Conservation (phyloP, 2,797 vertebrate genomes). For the Urosaurus nigricauda region DNA sequence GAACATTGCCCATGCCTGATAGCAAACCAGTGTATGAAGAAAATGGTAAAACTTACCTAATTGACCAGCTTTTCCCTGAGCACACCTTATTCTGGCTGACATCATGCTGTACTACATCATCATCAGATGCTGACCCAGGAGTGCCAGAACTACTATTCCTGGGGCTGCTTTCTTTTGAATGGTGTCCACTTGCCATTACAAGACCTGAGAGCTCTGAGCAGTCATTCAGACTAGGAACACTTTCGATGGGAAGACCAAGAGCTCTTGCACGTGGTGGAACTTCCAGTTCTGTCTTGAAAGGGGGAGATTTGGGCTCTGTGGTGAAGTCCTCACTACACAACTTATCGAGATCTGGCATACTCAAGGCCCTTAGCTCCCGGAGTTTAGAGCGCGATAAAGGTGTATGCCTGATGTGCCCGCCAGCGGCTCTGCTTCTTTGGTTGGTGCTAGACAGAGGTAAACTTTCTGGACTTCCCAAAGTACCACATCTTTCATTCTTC, state of each 20-base stretch:
- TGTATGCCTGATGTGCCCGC: slow-evolving; percentile 69
- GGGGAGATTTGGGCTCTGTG: slow-evolving; percentile 5
- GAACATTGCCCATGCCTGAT: background rate
- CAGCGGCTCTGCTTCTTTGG: slow-evolving; percentile 77
- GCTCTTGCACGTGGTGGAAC: slow-evolving; percentile 68
- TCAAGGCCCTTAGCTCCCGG: slow-evolving; percentile 89
- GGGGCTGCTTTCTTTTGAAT: slow-evolving; percentile 53
- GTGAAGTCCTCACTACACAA: slow-evolving; percentile 84
- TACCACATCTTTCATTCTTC: background rate
- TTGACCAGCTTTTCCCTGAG: slow-evolving; percentile 83
- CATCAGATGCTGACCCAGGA: slow-evolving; percentile 45
- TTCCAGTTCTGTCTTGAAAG: slow-evolving; percentile 82
- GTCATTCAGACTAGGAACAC: background rate
- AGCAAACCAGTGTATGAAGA: background rate
- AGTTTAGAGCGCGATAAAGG: slow-evolving; percentile 82
- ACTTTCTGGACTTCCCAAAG: background rate
- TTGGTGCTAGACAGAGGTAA: slow-evolving; percentile 61
- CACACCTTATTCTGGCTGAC: slow-evolving; percentile 36
- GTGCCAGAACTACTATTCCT: slow-evolving; percentile 53
- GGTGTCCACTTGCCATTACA: slow-evolving; percentile 53
- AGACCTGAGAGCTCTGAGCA: slow-evolving; percentile 34
- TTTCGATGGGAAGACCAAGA: background rate
- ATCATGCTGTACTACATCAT: slow-evolving; percentile 47
- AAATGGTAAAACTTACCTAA: slow-evolving; percentile 82
- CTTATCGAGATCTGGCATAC: slow-evolving; percentile 94